A percentile compares a stretch with the other conserved stretches of the same genome.
Conservation (phyloP, 1,140 invertebrate genomes). For the Chionoecetes opilio region DNA sequence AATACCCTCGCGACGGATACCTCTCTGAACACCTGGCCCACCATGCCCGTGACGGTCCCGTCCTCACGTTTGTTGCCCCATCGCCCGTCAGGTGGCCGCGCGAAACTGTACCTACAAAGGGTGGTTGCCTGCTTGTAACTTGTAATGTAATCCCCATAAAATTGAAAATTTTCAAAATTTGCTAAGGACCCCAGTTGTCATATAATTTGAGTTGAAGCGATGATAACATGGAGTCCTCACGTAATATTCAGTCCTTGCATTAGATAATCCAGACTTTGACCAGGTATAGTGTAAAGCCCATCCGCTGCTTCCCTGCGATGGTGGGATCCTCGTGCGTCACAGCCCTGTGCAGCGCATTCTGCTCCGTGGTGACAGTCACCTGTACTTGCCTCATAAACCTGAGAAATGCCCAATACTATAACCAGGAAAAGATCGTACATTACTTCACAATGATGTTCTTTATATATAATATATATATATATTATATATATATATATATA, state of each 20-base stretch:
- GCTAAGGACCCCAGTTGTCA: too few species aligned
- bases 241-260: background rate
- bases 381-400: background rate
- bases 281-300: background rate
- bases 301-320: background rate
- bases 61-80: background rate
- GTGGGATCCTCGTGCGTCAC: background rate
- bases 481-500: conserved; percentile 48
- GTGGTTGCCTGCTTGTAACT: too few species aligned
- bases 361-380: background rate
- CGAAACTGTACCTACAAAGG: background rate
- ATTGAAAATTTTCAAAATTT: too few species aligned
- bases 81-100: background rate
- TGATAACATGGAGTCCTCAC: background rate
- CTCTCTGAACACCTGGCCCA: background rate
- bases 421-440: background rate
- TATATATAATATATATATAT: conserved; percentile 48
- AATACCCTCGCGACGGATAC: background rate
- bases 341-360: background rate
- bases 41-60: conserved; percentile 1
- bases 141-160: too few species aligned
- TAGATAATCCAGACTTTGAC: background rate
- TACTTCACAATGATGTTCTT: background rate
- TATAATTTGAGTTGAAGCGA: background rate
- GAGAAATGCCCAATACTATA: too few species aligned